phyloP scores from a whole-genome alignment of 2,888 invertebrate species.

The Drosophila buzzatii region DNA sequence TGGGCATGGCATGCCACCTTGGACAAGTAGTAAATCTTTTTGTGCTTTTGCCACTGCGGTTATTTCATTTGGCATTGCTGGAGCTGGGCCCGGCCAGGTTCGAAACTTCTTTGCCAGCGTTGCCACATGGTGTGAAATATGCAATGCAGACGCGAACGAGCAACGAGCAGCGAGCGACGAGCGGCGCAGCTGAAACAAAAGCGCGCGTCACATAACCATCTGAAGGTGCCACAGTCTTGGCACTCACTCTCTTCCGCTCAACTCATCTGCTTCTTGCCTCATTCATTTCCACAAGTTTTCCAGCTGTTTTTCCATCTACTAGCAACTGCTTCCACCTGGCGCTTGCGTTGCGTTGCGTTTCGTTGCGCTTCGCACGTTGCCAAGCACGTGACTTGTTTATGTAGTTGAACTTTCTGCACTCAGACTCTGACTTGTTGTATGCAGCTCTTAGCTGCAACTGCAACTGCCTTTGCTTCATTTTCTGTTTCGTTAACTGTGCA shows the following conservation, averaged over 20 bases:
- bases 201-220: conserved; percentile 66
- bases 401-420: conserved; percentile 71
- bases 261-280: not conserved
- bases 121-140: conserved; percentile 82
- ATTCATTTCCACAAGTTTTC: conserved; percentile 42
- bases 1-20: conserved; percentile 16
- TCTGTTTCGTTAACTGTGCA: conserved; percentile 77
- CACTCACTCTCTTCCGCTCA: not conserved
- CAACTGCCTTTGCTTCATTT: conserved; percentile 64
- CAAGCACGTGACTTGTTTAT: conserved; percentile 81
- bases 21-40: conserved; percentile 75
- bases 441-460: conserved; percentile 14
- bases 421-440: conserved; percentile 22
- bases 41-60: conserved; percentile 71
- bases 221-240: conserved; percentile 29
- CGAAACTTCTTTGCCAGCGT: conserved; percentile 59
- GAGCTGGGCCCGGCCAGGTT: not conserved
- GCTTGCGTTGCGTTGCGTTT: conserved; percentile 42
- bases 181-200: conserved; percentile 59
- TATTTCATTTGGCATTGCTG: conserved; percentile 44
- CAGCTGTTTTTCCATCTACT: conserved; percentile 27
- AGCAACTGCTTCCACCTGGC: conserved; percentile 13
- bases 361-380: conserved; percentile 77
- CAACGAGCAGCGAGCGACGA: too few relatives aligned
- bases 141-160: conserved; percentile 37